Evolutionary conservation across 2,797 vertebrate genomes (phyloP).

Genomic region (Hapalemur alaotrensis): DNA sequence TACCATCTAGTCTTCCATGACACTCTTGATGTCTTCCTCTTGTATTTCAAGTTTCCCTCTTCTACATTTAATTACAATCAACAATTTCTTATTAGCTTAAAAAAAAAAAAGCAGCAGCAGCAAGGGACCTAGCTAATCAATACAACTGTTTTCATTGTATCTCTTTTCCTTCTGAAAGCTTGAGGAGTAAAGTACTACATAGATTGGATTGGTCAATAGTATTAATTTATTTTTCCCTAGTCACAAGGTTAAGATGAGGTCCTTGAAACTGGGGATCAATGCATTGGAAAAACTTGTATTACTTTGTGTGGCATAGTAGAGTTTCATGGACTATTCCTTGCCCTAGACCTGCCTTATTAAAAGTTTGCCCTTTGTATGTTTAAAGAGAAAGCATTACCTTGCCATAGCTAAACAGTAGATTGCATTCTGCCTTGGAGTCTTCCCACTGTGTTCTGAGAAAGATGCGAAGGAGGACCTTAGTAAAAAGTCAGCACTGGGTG

Average conservation of each 20-base stretch:
- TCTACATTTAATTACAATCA: background rate
- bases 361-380: background rate
- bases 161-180: background rate
- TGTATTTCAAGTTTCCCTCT: background rate
- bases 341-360: background rate
- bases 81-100: background rate
- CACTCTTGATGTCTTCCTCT: background rate
- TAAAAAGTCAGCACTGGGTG: conserved; percentile 55
- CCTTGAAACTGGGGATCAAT: background rate
- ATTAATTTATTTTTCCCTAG: background rate
- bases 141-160: background rate
- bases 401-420: conserved; percentile 84
- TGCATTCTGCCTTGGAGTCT: conserved; percentile 84
- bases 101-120: background rate
- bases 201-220: background rate
- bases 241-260: background rate
- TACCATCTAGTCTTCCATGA: background rate
- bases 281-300: background rate
- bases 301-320: background rate
- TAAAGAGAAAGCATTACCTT: conserved; percentile 78
- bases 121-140: background rate
- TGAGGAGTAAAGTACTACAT: background rate
- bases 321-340: background rate
- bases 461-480: conserved; percentile 69
- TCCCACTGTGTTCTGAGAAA: conserved; percentile 75